A percentile compares a stretch with the other conserved stretches of the same genome.
Conservation (phyloP, 2,113 vertebrate species). For the Nannobrachium achirus region DNA sequence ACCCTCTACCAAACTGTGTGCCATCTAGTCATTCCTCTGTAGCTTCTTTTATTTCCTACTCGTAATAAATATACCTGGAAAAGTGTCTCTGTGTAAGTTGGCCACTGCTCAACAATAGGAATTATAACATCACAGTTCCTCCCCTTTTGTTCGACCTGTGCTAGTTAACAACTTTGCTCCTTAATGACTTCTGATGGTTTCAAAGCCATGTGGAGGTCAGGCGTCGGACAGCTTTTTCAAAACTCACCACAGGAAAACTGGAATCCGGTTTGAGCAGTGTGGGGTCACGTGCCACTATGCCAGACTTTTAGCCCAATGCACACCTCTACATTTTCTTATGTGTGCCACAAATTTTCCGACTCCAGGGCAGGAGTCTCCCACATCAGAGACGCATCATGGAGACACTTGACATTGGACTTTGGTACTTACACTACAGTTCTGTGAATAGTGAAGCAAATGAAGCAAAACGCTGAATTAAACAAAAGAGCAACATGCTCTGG, state of each 20-base stretch:
- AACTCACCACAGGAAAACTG: neutral
- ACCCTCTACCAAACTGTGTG: constrained; percentile 13
- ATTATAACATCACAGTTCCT: constrained; percentile 59
- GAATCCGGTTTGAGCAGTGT: neutral
- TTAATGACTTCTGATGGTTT: constrained; percentile 60
- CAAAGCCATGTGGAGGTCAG: constrained; percentile 34
- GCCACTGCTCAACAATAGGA: constrained; percentile 66
- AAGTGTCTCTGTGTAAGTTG: constrained; percentile 61
- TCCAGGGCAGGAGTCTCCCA: constrained; percentile 16
- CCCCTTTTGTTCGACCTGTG: constrained; percentile 50
- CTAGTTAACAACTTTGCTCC: constrained; percentile 42
- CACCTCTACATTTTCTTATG: too few relatives aligned
- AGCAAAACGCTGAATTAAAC: constrained; percentile 1
- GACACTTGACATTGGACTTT: neutral
- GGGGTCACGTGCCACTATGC: constrained; percentile 17
- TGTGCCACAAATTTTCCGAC: constrained; percentile 19
- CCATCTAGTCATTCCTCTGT: constrained; percentile 11
- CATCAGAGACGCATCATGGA: constrained; percentile 21
- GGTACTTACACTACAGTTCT: neutral
- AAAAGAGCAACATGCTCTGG: neutral
- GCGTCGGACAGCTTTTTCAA: constrained; percentile 38
- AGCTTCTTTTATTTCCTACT: constrained; percentile 52
- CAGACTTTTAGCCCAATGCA: constrained; percentile 21
- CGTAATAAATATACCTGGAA: constrained; percentile 69
- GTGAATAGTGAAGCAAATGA: neutral